Evolutionary conservation across 2,113 vertebrate genomes (phyloP).

Genomic region (Procavia capensis): DNA sequence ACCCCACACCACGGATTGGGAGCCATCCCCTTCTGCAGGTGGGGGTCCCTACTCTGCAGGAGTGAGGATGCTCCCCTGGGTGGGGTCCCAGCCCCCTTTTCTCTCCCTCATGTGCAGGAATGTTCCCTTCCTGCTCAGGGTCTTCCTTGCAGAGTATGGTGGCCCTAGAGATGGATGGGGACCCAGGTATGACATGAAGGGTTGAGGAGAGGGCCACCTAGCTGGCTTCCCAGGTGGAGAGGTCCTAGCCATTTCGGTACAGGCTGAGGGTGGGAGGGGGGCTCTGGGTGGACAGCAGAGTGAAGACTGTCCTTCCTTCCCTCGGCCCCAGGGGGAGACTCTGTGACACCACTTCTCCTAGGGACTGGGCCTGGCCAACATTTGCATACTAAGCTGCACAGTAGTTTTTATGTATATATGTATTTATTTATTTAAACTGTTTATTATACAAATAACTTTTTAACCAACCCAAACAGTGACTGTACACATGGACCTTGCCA

Average conservation of each 20-base stretch:
- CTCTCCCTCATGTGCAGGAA: not conserved
- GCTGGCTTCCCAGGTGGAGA: fast-evolving
- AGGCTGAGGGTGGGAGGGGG: not conserved
- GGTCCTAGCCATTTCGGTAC: not conserved
- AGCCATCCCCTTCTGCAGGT: not conserved
- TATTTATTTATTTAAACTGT: too few relatives aligned
- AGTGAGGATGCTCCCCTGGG: too few relatives aligned
- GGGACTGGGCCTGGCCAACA: not conserved
- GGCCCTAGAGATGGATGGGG: not conserved
- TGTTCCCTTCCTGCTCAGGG: not conserved
- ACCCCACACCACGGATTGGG: not conserved
- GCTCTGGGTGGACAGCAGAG: not conserved
- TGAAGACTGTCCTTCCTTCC: fast-evolving
- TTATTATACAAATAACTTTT: too few relatives aligned
- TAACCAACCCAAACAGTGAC: too few relatives aligned
- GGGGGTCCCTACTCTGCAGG: not conserved
- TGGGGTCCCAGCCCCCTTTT: not conserved
- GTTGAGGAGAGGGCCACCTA: fast-evolving
- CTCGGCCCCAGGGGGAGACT: not conserved
- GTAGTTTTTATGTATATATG: too few relatives aligned
- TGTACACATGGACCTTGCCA: too few relatives aligned
- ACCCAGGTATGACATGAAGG: too few relatives aligned
- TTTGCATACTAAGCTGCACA: not conserved
- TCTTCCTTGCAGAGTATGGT: not conserved
- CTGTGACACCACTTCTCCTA: not conserved